Conservation (phyloP, 2,797 vertebrate genomes). For the Gambusia yucatana region DNA sequence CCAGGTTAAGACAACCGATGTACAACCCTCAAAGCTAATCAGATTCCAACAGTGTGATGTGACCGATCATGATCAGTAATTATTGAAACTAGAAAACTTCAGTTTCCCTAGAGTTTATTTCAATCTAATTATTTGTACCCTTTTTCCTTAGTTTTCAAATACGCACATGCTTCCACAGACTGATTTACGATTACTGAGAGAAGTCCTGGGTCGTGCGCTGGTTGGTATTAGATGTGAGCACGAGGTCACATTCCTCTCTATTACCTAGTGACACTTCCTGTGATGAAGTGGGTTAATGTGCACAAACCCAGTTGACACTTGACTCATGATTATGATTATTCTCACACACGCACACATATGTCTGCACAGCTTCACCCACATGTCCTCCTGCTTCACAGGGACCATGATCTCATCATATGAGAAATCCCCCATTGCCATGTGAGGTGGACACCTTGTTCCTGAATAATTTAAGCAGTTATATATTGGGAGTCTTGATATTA, state of each 20-base stretch:
- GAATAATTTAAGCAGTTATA: conserved; percentile 74
- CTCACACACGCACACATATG: conserved; percentile 9
- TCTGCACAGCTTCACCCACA: conserved; percentile 18
- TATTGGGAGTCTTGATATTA: conserved; percentile 64
- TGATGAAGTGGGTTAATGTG: conserved; percentile 51
- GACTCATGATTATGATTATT: conserved; percentile 16
- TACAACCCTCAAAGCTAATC: background rate
- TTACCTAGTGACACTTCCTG: conserved; percentile 36
- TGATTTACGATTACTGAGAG: conserved; percentile 64
- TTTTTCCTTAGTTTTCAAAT: background rate
- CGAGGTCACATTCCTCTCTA: conserved; percentile 36
- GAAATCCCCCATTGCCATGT: conserved; percentile 26
- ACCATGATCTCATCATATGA: conserved; percentile 71
- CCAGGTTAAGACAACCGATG: background rate
- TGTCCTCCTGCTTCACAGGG: conserved; percentile 41
- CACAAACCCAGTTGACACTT: conserved; percentile 30
- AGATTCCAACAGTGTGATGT: conserved; percentile 69
- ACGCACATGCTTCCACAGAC: conserved; percentile 13
- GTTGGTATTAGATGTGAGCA: conserved; percentile 23
- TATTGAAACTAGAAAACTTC: conserved; percentile 65
- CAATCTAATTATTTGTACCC: conserved; percentile 63
- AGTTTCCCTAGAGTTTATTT: conserved; percentile 66
- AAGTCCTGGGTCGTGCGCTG: conserved; percentile 27
- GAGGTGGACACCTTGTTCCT: conserved; percentile 52
- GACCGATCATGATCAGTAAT: conserved; percentile 72